Evolutionary conservation across 2,888 invertebrate genomes (phyloP).

Genomic region (Lasius fuliginosus): DNA sequence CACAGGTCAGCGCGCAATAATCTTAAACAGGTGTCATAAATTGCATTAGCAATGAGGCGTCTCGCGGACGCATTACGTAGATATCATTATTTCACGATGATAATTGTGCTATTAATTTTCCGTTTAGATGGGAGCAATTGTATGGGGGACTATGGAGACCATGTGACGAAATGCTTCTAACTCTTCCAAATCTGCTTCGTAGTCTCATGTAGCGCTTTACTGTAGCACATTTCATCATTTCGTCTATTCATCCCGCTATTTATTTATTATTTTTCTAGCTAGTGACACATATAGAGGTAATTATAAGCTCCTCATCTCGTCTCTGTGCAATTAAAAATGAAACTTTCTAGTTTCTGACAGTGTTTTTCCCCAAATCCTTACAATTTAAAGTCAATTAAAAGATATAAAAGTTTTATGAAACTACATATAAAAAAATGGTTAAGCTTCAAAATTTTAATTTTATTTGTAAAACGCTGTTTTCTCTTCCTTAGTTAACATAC

Average conservation of each 20-base stretch:
- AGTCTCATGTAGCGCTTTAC: constrained; percentile 85
- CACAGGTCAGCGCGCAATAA: constrained; percentile 33
- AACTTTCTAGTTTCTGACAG: constrained; percentile 4
- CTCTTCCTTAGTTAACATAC: background rate
- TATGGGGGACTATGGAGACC: constrained; percentile 85
- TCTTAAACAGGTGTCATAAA: constrained; percentile 27
- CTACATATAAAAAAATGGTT: background rate
- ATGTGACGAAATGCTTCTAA: constrained; percentile 84
- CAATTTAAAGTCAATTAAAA: constrained; percentile 21
- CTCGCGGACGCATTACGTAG: background rate
- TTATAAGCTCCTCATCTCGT: constrained; percentile 76
- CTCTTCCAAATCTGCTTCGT: constrained; percentile 84
- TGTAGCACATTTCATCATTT: constrained; percentile 78
- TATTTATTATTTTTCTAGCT: constrained; percentile 83
- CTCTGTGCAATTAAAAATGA: constrained; percentile 19
- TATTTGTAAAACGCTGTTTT: constrained; percentile 11
- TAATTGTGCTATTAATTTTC: constrained; percentile 74
- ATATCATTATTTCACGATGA: constrained; percentile 37
- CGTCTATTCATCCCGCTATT: constrained; percentile 83
- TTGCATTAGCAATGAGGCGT: constrained; percentile 33
- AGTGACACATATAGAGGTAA: constrained; percentile 83
- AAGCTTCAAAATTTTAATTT: background rate
- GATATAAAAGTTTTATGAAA: background rate
- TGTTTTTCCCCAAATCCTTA: constrained; percentile 23
- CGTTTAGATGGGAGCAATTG: constrained; percentile 86